Base-by-base conservation (phyloP, 2,888 invertebrate species). In the Sympetrum striolatum region DNA sequence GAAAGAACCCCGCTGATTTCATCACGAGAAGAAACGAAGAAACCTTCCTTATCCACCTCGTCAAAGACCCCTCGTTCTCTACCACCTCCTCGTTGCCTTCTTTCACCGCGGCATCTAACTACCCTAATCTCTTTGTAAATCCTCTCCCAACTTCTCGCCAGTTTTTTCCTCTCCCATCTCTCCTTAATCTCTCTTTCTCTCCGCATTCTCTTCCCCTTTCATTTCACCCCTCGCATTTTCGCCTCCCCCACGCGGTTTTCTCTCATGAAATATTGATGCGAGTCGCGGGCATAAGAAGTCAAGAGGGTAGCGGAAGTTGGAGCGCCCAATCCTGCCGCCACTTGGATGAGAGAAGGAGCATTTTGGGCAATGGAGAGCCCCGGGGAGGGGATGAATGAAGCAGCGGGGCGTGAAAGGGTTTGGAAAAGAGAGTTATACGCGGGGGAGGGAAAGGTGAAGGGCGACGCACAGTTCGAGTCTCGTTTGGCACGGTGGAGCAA, bases 171-270 rank as follows among this genome's bases (percentile, higher is more conserved):
- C 25, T 35, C 92, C 92, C 91, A 18, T 73, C 58, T 31, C 64
- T 80, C 44, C 73, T 48, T 48, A 44, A 22, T 44, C 25, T 35
- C 91, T 14, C 18, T 48, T 79, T 44, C 44, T 44, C 92, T 90
- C 91, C 91, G 90, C 91, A 91, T 91, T 58, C 81, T 48, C 35
- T 35, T 79, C 81, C 79, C 60, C 53, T 81, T 81, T 53, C 73
- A 44, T 53, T 25, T 37, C 31, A 35, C 79, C 22, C 64, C 81
- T 31, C 6, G 48, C 90, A 60, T 53, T 79, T 80, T 79, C 79
- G 25, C 73, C 91, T 90, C 79, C 91, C 44, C 22, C 58, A 81
- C 80, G 64, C 91, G 80, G 48, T 91, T 86, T 90, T 82, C 60
- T 48, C 90, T 86, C 58, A 81, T 91, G 86, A 86, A 86, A 86